Conservation (phyloP, 2,797 vertebrate species). For the Propithecus deckenii region DNA sequence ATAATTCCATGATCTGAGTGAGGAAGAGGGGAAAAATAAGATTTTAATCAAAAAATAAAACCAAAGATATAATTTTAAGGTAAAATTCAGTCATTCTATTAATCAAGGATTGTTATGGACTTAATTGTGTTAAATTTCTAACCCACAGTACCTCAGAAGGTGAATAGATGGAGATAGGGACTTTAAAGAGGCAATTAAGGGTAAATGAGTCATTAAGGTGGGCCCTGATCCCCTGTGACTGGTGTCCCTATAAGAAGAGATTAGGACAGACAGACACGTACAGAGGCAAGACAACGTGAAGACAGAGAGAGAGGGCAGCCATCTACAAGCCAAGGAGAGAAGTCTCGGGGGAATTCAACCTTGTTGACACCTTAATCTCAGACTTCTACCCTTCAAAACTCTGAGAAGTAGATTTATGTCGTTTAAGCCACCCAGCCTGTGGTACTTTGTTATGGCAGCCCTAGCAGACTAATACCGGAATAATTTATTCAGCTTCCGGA, state of each 20-base stretch:
- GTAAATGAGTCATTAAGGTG: not conserved
- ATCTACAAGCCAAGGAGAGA: not conserved
- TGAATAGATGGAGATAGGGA: not conserved
- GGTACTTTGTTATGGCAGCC: not conserved
- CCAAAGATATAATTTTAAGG: not conserved
- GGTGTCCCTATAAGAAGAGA: not conserved
- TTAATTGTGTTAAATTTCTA: not conserved
- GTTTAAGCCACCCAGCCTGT: not conserved
- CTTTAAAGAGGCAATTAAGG: not conserved
- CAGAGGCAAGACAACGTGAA: not conserved
- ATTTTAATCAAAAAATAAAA: conserved; percentile 35
- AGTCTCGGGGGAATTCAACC: not conserved
- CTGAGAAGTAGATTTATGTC: not conserved
- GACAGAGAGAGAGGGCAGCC: not conserved
- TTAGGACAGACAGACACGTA: not conserved
- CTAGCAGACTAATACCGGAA: not conserved
- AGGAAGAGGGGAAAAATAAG: not conserved
- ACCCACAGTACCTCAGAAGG: not conserved
- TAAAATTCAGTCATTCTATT: not conserved
- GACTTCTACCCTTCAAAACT: not conserved
- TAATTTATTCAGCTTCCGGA: not conserved
- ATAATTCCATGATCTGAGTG: not conserved
- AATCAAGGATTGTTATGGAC: not conserved
- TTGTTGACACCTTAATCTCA: not conserved
- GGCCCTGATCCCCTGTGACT: not conserved